These are phyloP conservation scores for Drosophila malerkotliana DNA, from an alignment of 1,140 invertebrate genomes.

Conservation along the genomic window DNA sequence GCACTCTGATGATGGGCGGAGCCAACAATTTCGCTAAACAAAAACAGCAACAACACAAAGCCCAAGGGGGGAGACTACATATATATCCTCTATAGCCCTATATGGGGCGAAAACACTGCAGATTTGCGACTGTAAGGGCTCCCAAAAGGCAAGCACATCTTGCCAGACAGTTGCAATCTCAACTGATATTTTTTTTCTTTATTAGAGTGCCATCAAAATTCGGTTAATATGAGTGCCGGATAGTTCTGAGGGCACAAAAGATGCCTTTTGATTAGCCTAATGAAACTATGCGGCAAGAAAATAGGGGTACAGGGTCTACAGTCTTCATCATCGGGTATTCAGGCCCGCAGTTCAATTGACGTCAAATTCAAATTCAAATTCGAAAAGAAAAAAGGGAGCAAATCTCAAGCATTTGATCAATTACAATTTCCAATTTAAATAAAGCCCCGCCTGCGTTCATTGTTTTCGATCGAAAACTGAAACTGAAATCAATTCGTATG, in stretches of 20 bases:
- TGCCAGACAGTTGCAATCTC: constrained; percentile 48
- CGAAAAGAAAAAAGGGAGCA: constrained; percentile 35
- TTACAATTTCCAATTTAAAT: constrained; percentile 81
- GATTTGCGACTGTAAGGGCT: constrained; percentile 58
- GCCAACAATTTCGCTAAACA: constrained; percentile 79
- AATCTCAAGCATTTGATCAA: constrained; percentile 81
- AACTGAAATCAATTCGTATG: constrained; percentile 62
- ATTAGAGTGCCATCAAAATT: constrained; percentile 64
- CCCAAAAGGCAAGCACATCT: constrained; percentile 67
- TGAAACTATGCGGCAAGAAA: constrained; percentile 71
- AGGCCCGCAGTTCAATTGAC: constrained; percentile 48
- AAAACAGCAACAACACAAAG: constrained; percentile 54
- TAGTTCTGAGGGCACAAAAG: constrained; percentile 10
- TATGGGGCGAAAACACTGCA: constrained; percentile 37
- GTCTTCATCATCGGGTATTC: background rate
- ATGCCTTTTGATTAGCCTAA: constrained; percentile 77
- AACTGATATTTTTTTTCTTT: constrained; percentile 23
- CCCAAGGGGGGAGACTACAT: constrained; percentile 1
- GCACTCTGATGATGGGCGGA: constrained; percentile 79
- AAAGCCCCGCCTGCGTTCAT: constrained; percentile 41
- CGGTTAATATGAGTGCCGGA: constrained; percentile 65
- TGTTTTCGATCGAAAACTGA: constrained; percentile 60
- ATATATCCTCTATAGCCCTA: constrained; percentile 1
- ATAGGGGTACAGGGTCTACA: constrained; percentile 3
- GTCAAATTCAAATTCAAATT: constrained; percentile 66